Evolutionary conservation across 1,140 invertebrate species (phyloP), one percentile per base, ranked within the genome.

Genomic region (Caenorhabditis remanei): DNA sequence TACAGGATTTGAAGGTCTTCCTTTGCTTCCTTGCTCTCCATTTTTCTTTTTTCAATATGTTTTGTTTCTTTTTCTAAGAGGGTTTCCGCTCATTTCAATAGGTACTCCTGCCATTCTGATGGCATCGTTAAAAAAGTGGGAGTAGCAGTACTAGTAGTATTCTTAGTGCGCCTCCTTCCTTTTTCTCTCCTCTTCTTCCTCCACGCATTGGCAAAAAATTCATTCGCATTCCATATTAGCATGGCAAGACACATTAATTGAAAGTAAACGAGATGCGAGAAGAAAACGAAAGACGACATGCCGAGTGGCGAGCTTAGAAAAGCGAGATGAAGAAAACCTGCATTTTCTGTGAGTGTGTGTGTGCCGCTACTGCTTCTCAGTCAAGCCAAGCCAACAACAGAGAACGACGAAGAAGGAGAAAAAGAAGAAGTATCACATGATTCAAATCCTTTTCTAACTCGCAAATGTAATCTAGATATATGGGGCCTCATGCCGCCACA

Each of bases 231-330:
- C 71, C 71, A 79, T 79, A 79, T 79, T 50, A 79, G 71, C 71
- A 79, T 79, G 43, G 71, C 71, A 79, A 21, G 71, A 79, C 71
- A 79, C 71, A 79, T 79, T 79, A 79, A 79, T 79, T 79, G 71
- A 79, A 79, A 79, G 71, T 79, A 79, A 79, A 79, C 71, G 71
- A 79, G 71, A 79, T 79, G 46, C 71, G 71, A 79, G 71, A 32
- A 32, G 32, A 50, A 79, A 79, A 79, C 71, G 71, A 79, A 79
- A 79, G 71, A 79, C 71, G 71, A 79, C 71, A 50, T 79, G 32
- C n/a, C 65, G 13, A 48, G 41, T 71, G 41, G 41, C 41, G 41
- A 71, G 65, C 65, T 21, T 71, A 43, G 65, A 46, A 46, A 71
- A n/a, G 32, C 32, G 16, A 41, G 63, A 46, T n/a, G 71, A 79